Base-by-base conservation (phyloP, 2,797 vertebrate species). In the Odontamblyopus lacepedii region DNA sequence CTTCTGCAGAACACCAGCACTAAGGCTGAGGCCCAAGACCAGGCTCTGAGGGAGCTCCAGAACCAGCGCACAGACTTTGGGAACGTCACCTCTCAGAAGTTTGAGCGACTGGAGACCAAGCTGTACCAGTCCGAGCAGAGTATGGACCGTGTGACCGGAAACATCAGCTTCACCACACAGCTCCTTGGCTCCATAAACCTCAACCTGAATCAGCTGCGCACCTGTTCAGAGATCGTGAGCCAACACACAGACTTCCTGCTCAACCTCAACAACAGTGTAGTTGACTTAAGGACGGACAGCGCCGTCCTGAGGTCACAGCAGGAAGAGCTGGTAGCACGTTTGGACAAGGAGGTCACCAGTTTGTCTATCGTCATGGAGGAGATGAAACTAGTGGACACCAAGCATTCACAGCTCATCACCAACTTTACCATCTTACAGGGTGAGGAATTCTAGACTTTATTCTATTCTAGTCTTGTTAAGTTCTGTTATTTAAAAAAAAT, bases 341-440 rank as follows among this genome's bases (percentile, higher is more conserved):
- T 99, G 88, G 97, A 99, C 81, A 95, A 94, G 50, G 97, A 99
- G 92, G 95, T 99, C 78, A 95, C 95, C 83, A 96, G 93, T 80
- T 94, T 99, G 73, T 97, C 95, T 0, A 89, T 96, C 65, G 93
- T 99, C 74, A 98, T 97, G 96, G 97, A 98, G 90, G 98, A 99
- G 92, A 97, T 99, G 97, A 98, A 98, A 83, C 81, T 98, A 69
- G 97, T 99, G 64, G 98, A 99, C 91, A 96, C 93, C 86, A 97
- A 96, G 82, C 98, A 99, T 70, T 96, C 97, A 15, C 98, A 98
- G 73, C 95, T 99, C 19, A 98, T 98, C 89, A 97, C 95, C 86
- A 99, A 99, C 89, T 98, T 99, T 88, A 99, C 98, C 56, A 96
- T 99, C 86, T 90, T 98, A 74, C 95, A 98, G 90, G 98, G 98